Evolutionary conservation across 2,113 vertebrate genomes (phyloP).

Genomic region (Pygathrix nemaeus): DNA sequence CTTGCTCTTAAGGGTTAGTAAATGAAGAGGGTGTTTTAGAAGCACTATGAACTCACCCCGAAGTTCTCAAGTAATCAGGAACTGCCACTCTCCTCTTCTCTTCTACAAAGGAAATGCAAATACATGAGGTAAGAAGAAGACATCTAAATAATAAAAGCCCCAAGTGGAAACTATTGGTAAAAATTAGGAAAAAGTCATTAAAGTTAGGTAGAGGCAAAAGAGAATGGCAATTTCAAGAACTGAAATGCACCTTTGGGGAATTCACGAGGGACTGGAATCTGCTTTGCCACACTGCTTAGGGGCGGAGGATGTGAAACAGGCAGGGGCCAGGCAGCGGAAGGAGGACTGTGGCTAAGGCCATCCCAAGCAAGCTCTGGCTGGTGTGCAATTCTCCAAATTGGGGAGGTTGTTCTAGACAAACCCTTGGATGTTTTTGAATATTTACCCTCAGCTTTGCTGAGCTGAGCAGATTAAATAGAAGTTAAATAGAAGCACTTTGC

Average conservation of each 20-base stretch:
- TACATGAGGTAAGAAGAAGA: background rate
- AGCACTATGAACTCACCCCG: background rate
- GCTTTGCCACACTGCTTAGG: background rate
- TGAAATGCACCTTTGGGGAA: background rate
- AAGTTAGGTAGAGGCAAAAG: background rate
- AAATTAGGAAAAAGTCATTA: background rate
- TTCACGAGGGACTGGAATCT: background rate
- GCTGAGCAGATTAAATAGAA: background rate
- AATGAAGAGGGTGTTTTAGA: conserved; percentile 72
- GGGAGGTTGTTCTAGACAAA: background rate
- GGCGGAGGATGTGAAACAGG: background rate
- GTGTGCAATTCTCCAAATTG: background rate
- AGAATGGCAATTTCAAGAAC: background rate
- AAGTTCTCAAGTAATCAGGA: background rate
- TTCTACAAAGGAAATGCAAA: background rate
- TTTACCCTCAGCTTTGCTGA: background rate
- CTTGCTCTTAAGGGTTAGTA: conserved; percentile 71
- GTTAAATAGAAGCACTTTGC: background rate
- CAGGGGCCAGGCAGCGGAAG: fast-evolving
- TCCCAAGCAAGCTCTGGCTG: background rate
- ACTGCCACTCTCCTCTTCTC: background rate
- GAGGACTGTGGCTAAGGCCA: background rate
- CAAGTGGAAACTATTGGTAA: background rate
- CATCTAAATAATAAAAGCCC: background rate
- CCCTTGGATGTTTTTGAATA: background rate